Base-by-base conservation (phyloP, 2,888 invertebrate genomes). In the Cinara cedri region DNA sequence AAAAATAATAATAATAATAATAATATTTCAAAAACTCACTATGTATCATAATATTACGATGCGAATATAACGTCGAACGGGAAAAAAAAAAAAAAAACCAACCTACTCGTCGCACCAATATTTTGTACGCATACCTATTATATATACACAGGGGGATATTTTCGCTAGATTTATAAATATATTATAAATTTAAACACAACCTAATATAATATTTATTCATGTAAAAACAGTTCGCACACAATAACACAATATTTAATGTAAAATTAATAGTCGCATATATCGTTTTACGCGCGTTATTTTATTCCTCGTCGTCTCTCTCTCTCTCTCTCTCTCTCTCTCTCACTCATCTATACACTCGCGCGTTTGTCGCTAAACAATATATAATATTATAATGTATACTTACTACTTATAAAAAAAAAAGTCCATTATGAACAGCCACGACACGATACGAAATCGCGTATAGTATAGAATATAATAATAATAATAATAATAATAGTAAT, bases 11-110 rank as follows among this genome's bases (percentile, higher is more conserved):
- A 68, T 51, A 51, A 68, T 57, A 24, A 55, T 54, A 71, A 62
- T 70, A 72, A 60, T 49, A 62, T 72, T 42, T 65, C 16, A 44
- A 75, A 75, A 75, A 75, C 74, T 75, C 74, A 75, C 74, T 75
- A 76, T 76, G 34, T 51, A 76, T 26, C 6, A 34, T 34, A 34
- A 34, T 34, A 34, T 34, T 34, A 34, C 6, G 34, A 34, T 34
- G 6, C 34, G 34, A 34, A 34, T n/a, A n/a, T 34, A 34, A 34
- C 34, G 34, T 34, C 6, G 6, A 6, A 34, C 34, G 34, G 6
- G 6, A 34, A 34, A 34, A 34, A 34, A 34, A 34, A 34, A 34
- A 34, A 34, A 34, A 34, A 34, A 34, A 34, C 3, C 3, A 34
- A 34, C 3, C 34, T 34, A 34, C 34, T 34, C 34, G 6, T 34